Evolutionary conservation across 2,888 invertebrate genomes (phyloP), one percentile per base, ranked within the genome.

Genomic region (Eupelmus urozonus): DNA sequence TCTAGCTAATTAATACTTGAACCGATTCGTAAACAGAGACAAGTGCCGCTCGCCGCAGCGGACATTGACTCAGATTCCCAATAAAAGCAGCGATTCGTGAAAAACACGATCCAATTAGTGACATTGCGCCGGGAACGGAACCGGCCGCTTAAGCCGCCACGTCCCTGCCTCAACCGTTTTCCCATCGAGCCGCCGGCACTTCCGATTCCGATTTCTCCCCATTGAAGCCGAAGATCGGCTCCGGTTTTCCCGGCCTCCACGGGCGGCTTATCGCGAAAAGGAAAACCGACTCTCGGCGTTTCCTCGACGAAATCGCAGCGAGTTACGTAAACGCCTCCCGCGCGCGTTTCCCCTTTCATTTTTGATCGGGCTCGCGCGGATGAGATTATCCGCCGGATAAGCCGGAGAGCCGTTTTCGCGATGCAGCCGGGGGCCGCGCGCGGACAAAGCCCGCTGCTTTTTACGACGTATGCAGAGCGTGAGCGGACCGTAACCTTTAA

Each of bases 171-270:
- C 34, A 34, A n/a, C n/a, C 4, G 18, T 53, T 53, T 55, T 55
- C 25, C 20, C 20, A 45, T 49, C 49, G n/a, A n/a, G n/a, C n/a
- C n/a, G n/a, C n/a, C n/a, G n/a, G n/a, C 20, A 20, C 53, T 53
- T 76, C 60, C 76, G 49, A 69, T 69, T 42, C 7, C 62, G 60
- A 67, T 67, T 62, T 76, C 76, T 69, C 53, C 55, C 16, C 20
- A 9, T 16, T 34, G 9, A 25, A 2, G 13, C 25, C 34, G 66
- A 49, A 29, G 45, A 73, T 62, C 49, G 27, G 29, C 18, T 40
- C 5, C 11, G 5, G 57, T 57, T 65, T 57, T 73, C 23, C 45
- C 13, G 13, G 3, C 16, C 49, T 3, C 49, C 49, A n/a, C 49
- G 16, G n/a, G 16, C 49, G 7, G 9, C 3, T 34, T 34, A 34